These are phyloP conservation scores for Argyresthia albistria DNA, from an alignment of 2,888 invertebrate genomes.

Conservation along the genomic window DNA sequence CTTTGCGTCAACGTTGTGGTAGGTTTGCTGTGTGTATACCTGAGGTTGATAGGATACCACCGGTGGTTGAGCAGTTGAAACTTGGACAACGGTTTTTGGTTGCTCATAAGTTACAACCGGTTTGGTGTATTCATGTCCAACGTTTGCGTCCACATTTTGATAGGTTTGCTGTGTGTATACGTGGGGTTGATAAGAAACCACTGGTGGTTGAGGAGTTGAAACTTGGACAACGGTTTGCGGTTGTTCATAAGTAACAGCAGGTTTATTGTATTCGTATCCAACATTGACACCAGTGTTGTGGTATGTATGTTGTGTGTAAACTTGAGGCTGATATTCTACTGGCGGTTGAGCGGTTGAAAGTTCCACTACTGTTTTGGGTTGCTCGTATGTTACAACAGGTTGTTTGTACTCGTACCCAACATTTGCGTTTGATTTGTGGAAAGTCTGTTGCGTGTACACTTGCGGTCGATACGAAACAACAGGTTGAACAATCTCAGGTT, in stretches of 20 bases:
- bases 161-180: slow-evolving; percentile 39
- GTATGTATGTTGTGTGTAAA: slow-evolving; percentile 37
- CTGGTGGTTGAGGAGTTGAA: not conserved
- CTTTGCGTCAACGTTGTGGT: slow-evolving; percentile 39
- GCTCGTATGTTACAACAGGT: slow-evolving; percentile 19
- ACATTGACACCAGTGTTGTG: slow-evolving; percentile 40
- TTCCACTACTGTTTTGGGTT: slow-evolving; percentile 21
- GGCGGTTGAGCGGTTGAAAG: slow-evolving; percentile 30
- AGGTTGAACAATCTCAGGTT: slow-evolving; percentile 32
- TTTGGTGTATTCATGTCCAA: slow-evolving; percentile 6
- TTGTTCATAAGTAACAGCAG: slow-evolving; percentile 34
- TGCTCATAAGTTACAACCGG: slow-evolving; percentile 11
- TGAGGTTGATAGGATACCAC: slow-evolving; percentile 34
- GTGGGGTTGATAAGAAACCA: slow-evolving; percentile 5
- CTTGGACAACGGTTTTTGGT: slow-evolving; percentile 10
- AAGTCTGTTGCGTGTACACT: slow-evolving; percentile 35
- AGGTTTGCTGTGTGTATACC: slow-evolving; percentile 36
- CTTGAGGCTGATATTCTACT: slow-evolving; percentile 34
- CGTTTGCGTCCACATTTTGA: slow-evolving; percentile 30
- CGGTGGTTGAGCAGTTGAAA: slow-evolving; percentile 14
- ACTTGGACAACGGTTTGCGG: slow-evolving; percentile 25
- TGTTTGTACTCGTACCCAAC: slow-evolving; percentile 21
- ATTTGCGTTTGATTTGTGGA: slow-evolving; percentile 37
- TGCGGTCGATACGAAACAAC: slow-evolving; percentile 42
- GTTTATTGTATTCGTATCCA: slow-evolving; percentile 19